phyloP scores from a whole-genome alignment of 2,888 invertebrate genomes.

The Eustalomyia histrio region DNA sequence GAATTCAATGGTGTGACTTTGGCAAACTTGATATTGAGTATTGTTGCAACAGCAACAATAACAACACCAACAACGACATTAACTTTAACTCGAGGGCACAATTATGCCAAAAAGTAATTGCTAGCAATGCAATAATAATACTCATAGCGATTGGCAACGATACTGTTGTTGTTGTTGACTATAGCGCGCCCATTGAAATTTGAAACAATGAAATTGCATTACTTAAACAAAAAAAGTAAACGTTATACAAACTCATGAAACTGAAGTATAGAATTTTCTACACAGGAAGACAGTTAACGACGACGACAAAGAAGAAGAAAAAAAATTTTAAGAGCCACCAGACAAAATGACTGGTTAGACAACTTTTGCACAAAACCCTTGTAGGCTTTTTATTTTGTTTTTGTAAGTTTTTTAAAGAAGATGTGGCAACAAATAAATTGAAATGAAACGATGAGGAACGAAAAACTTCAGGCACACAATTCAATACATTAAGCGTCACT shows the following conservation, averaged over 20 bases:
- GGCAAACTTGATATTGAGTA: conserved; percentile 53
- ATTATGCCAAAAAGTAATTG: conserved; percentile 68
- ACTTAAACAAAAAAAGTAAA: conserved; percentile 42
- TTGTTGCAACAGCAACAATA: conserved; percentile 47
- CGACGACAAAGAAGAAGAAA: not conserved
- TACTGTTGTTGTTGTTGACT: conserved; percentile 22
- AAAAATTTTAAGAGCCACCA: conserved; percentile 1
- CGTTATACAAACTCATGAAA: conserved; percentile 20
- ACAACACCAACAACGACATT: no score
- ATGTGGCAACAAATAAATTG: conserved; percentile 14
- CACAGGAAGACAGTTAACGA: conserved; percentile 23
- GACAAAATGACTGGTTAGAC: conserved; percentile 34
- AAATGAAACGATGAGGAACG: conserved; percentile 21
- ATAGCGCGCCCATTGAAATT: conserved; percentile 37
- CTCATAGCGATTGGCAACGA: conserved; percentile 9
- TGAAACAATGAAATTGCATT: conserved; percentile 66
- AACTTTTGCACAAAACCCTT: not conserved
- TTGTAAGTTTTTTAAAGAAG: not conserved
- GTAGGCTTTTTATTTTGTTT: conserved; percentile 7
- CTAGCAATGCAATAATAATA: conserved; percentile 50
- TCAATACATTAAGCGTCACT: conserved; percentile 24
- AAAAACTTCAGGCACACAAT: conserved; percentile 1
- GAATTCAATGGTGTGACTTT: conserved; percentile 47
- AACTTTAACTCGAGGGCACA: conserved; percentile 65
- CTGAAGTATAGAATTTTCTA: conserved; percentile 29